Percentiles rank a stretch among this genome's conserved stretches.
These are phyloP conservation scores for Tyrannus savana DNA, from an alignment of 2,113 vertebrate genomes.

Conservation along the genomic window DNA sequence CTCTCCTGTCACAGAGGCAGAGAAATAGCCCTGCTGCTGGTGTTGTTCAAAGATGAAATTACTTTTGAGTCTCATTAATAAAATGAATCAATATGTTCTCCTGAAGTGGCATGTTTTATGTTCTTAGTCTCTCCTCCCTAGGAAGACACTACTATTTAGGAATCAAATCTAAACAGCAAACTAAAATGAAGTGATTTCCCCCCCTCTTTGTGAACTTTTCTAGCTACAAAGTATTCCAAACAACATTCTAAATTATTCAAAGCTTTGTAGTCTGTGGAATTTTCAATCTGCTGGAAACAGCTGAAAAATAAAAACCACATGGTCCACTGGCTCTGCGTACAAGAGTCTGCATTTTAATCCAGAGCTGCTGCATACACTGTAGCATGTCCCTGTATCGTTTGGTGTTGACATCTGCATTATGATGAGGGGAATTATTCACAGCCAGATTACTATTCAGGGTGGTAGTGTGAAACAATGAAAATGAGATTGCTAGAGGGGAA, in stretches of 20 bases:
- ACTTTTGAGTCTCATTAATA: not conserved
- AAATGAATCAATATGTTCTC: not conserved
- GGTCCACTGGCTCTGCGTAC: not conserved
- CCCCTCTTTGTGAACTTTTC: not conserved
- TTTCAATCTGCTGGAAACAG: conserved; percentile 41
- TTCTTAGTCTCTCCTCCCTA: not conserved
- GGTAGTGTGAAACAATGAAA: conserved; percentile 29
- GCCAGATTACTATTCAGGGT: conserved; percentile 48
- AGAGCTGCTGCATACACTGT: not conserved
- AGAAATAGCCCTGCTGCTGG: not conserved
- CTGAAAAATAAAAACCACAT: conserved; percentile 33
- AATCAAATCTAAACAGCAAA: not conserved
- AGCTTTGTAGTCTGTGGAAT: conserved; percentile 13
- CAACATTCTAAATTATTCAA: conserved; percentile 40
- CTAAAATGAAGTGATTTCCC: not conserved
- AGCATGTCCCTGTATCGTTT: not conserved
- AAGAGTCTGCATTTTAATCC: conserved; percentile 29
- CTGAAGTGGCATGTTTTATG: not conserved
- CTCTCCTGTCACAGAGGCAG: not conserved
- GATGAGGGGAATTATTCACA: conserved; percentile 50
- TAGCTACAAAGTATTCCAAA: not conserved
- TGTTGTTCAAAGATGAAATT: not conserved
- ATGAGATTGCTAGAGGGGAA: conserved; percentile 47
- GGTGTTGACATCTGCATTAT: conserved; percentile 55
- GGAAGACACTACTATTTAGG: not conserved